Base-by-base conservation (phyloP, 2,797 vertebrate species). In the Echeneis naucrates region DNA sequence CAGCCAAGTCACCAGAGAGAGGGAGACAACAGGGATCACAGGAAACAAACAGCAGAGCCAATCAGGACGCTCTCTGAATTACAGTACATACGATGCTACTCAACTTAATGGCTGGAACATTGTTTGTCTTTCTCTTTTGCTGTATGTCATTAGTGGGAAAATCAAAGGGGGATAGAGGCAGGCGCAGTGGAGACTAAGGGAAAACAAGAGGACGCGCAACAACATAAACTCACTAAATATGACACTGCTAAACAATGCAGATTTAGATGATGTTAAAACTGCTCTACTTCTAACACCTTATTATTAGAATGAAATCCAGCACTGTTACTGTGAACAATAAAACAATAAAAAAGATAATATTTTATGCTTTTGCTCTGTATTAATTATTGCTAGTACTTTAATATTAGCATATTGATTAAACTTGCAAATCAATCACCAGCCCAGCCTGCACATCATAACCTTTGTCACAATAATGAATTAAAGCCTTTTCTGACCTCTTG, bases 11-110 rank as follows among this genome's bases (percentile, higher is more conserved):
- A 87, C 86, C 63, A 47, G 86, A 87, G 85, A 86, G 44, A 40
- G 27, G 67, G 40, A 75, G 77, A 74, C 87, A 55, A 79, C 75
- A 60, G 80, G 80, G 85, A 90, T 84, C 59, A 75, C 55, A 85
- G 70, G 83, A 87, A 88, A 89, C 82, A 89, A 89, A 91, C 81
- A 83, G 40, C 1, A 21, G 53, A 83, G 73, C 83, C 87, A 90
- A 86, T 90, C 85, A 82, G 82, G 61, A 69, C 6, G 16, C 68
- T 73, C 66, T 55, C 61, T 85, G 71, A 86, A 80, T 81, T 77
- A 60, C 47, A 62, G 56, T 53, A 75, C 65, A 72, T 30, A 44
- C 60, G 70, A 60, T 13, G 51, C 54, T 47, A 48, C 69, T 87
- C 69, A 84, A 73, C 54, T 68, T 70, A 85, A 80, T 55, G 72